phyloP scores from a whole-genome alignment of 2,113 vertebrate species.

The Nicator chloris region DNA sequence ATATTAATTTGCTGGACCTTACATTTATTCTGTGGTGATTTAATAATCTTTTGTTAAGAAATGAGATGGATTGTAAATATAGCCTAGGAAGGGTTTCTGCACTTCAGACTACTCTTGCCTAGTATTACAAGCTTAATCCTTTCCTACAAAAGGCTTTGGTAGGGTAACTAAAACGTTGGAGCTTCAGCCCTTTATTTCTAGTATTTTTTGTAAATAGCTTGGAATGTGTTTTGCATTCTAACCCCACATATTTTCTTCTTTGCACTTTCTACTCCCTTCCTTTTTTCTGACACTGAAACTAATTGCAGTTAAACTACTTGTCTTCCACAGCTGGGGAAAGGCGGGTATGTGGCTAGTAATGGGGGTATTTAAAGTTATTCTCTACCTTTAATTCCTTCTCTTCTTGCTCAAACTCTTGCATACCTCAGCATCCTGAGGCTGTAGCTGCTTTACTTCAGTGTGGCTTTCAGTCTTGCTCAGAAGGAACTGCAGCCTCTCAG shows the following conservation, averaged over 20 bases:
- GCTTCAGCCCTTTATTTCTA: not conserved
- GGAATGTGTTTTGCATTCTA: not conserved
- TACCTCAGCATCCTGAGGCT: not conserved
- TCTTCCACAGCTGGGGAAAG: not conserved
- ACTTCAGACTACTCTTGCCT: not conserved
- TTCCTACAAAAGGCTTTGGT: not conserved
- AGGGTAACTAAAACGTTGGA: not conserved
- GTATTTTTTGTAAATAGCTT: not conserved
- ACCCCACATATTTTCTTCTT: not conserved
- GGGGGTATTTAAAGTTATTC: not conserved
- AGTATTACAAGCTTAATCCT: not conserved
- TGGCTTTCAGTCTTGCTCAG: not conserved
- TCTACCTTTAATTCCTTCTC: not conserved
- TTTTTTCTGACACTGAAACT: not conserved
- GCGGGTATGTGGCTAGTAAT: not conserved
- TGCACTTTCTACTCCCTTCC: not conserved
- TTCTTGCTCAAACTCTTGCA: not conserved
- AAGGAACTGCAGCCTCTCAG: not conserved
- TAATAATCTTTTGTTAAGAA: not conserved
- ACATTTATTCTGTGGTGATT: not conserved
- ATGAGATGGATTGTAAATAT: not conserved
- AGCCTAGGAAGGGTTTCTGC: not conserved
- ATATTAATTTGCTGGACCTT: not conserved
- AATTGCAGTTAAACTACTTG: not conserved
- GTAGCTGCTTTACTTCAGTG: not conserved